Conservation (phyloP, 2,888 invertebrate genomes). For the Tribolium freemani region DNA sequence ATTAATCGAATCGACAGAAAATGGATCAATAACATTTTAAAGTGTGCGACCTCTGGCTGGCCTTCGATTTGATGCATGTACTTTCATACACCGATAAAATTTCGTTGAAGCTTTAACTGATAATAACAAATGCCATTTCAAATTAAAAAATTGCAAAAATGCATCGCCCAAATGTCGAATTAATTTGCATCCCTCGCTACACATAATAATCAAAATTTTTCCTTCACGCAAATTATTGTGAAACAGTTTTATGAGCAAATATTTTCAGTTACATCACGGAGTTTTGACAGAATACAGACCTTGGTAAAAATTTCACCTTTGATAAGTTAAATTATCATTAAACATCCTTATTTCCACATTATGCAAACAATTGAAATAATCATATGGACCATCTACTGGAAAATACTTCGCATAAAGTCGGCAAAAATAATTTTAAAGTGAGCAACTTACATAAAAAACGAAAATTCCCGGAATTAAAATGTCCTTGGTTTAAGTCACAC, state of each 20-base stretch:
- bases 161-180: neutral
- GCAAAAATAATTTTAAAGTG: neutral
- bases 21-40: neutral
- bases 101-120: too few relatives aligned
- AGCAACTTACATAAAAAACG: conserved; percentile 1
- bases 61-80: neutral
- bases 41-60: neutral
- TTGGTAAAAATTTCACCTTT: conserved; percentile 16
- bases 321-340: neutral
- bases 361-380: neutral
- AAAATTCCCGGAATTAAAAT: conserved; percentile 13
- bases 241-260: conserved; percentile 6
- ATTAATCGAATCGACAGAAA: neutral
- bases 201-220: neutral
- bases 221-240: neutral
- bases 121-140: too few relatives aligned
- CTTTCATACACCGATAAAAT: neutral
- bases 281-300: conserved; percentile 2
- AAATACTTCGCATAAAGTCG: neutral
- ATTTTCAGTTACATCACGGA: conserved; percentile 20
- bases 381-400: neutral
- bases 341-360: neutral
- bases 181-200: neutral
- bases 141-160: too few relatives aligned
- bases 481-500: conserved; percentile 30